Evolutionary conservation across 2,113 vertebrate genomes (phyloP).

Genomic region (Bothrops jararaca): DNA sequence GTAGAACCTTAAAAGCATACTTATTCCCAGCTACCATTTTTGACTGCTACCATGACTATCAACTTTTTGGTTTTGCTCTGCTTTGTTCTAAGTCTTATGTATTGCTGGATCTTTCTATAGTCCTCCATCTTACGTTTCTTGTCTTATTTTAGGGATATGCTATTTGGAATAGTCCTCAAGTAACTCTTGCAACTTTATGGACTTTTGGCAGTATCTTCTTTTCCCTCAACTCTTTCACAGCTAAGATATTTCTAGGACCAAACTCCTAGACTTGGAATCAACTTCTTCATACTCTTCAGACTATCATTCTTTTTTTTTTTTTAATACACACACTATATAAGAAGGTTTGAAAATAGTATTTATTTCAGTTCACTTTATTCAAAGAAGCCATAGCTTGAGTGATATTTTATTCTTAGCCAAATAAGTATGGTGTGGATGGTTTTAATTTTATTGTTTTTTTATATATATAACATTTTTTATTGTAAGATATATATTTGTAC

Average conservation of each 20-base stretch:
- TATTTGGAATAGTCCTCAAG: neutral
- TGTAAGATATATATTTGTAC: too few relatives aligned
- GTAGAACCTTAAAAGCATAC: neutral
- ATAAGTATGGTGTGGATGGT: neutral
- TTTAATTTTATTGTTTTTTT: neutral
- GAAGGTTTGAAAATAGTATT: neutral
- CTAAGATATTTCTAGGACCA: neutral
- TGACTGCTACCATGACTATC: neutral
- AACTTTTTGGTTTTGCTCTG: neutral
- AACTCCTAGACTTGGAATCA: neutral
- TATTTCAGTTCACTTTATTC: neutral
- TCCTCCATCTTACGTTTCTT: neutral
- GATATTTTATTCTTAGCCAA: neutral
- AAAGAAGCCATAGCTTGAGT: neutral
- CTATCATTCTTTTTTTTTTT: neutral
- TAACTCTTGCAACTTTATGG: neutral
- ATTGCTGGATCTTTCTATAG: neutral
- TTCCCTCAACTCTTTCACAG: neutral
- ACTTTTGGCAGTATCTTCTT: neutral
- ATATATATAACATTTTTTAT: too few relatives aligned
- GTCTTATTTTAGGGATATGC: neutral
- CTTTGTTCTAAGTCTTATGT: neutral
- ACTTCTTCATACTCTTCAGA: neutral
- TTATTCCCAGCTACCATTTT: neutral
- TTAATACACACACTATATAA: neutral